Base-by-base conservation (phyloP, 2,113 vertebrate genomes). In the Macrotus californicus region DNA sequence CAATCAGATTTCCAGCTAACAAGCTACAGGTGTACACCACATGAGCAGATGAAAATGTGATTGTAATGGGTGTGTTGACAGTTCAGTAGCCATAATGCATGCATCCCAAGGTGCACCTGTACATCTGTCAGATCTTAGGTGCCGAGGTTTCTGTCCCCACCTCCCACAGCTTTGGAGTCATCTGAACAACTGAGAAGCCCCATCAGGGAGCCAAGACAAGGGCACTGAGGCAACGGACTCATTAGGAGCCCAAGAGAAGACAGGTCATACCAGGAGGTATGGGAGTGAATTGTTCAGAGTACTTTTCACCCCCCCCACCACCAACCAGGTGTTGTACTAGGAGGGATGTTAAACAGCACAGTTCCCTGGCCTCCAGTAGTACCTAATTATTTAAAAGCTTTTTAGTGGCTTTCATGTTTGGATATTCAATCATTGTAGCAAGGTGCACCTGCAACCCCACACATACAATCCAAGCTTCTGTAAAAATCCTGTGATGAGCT, bases 21-120 rank as follows among this genome's bases (percentile, higher is more conserved):
- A 98, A 98, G 98, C 97, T 98, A 98, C 98, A 98, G 98, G 98
- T 98, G 98, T 98, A 96, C 97, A 95, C 98, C 98, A 97, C 98
- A 98, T 96, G 98, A 98, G 96, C 98, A 96, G 97, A 97, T 96
- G 98, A 98, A 98, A 98, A 97, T 98, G 98, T 98, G 98, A 98
- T 98, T 98, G 98, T 98, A 98, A 98, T 98, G 97, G 98, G 97
- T 98, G 97, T 98, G 98, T 98, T 98, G 98, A 98, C 98, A 98
- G 98, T 98, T 98, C 97, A 89, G 98, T 98, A 98, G 98, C 97
- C 98, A 94, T 97, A 97, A 97, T 97, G 97, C 97, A 94, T n/a
- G 96, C 97, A 97, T 97, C 98, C 97, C 98, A 98, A 97, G 97
- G 96, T 96, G 94, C 98, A 97, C 97, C 98, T 98, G 98, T 96